Conservation (phyloP, 2,888 invertebrate genomes). For the Caenorhabditis doughertyi region DNA sequence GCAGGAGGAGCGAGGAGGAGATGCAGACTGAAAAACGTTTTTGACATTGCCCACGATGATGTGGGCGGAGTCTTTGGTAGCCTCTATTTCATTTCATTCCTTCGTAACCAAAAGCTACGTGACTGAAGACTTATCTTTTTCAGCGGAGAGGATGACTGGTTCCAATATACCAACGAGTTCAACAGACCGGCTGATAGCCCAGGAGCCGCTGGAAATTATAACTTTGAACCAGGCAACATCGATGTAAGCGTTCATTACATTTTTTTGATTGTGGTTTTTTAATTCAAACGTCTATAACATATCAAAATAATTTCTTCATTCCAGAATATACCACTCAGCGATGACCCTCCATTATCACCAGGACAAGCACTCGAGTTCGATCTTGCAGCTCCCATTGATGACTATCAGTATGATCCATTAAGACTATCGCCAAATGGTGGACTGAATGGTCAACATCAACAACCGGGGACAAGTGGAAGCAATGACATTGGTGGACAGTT, state of each 20-base stretch:
- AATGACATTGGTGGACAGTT: slow-evolving; percentile 33
- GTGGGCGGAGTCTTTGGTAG: slow-evolving; percentile 36
- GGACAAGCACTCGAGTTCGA: slow-evolving; percentile 27
- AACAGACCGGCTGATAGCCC: slow-evolving; percentile 47
- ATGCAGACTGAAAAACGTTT: slow-evolving; percentile 60
- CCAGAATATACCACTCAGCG: slow-evolving; percentile 60
- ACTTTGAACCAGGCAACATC: slow-evolving; percentile 39
- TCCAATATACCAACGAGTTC: slow-evolving; percentile 38
- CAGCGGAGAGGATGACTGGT: slow-evolving; percentile 65
- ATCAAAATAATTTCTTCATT: no score
- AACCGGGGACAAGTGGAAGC: slow-evolving; percentile 16
- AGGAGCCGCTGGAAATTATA: slow-evolving; percentile 10
- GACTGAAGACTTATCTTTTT: slow-evolving; percentile 22
- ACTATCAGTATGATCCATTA: slow-evolving; percentile 19
- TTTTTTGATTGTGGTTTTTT: background rate
- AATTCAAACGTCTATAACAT: background rate
- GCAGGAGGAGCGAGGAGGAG: slow-evolving; percentile 51
- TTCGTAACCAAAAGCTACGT: background rate
- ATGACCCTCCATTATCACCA: slow-evolving; percentile 36
- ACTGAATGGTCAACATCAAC: slow-evolving; percentile 24
- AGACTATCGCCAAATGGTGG: slow-evolving; percentile 19
- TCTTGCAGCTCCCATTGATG: slow-evolving; percentile 16
- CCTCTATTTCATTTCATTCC: slow-evolving; percentile 20
- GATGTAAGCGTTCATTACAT: slow-evolving; percentile 20
- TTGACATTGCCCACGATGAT: slow-evolving; percentile 43